Base-by-base conservation (phyloP, 2,797 vertebrate species). In the Erethizon dorsatum region DNA sequence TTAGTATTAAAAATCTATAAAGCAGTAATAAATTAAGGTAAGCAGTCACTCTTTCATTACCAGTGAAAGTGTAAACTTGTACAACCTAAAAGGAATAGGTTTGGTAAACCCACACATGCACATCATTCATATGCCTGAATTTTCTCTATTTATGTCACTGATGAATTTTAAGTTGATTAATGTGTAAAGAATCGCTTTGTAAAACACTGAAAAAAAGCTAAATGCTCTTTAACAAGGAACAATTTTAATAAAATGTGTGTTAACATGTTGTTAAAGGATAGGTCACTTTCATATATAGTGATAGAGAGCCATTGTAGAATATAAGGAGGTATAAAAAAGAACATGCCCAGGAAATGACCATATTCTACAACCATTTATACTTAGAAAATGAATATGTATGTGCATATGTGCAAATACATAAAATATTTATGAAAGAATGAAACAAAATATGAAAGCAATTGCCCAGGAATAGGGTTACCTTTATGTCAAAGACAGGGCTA, bases 141-240 rank as follows among this genome's bases (percentile, higher is more conserved):
- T 57, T 6, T 77, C 71, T 75, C 9, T 59, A 78, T 89, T 94
- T 96, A 92, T 3, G 57, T 85, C 82, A 50, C 57, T 83, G 57
- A 85, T 73, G 79, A 61, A 91, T 22, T 31, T 83, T n/a, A 11
- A 8, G 61, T 31, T 86, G 37, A 85, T 89, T 85, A 82, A 90
- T 90, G 26, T 28, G 22, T 26, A 75, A 50, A 75, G 9, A 37
- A 95, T 77, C 47, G 56, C n/a, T 86, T 52, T 77, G 41, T 86
- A 90, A 88, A 85, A 92, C 33, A 57, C 8, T 20, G 50, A 75
- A 82, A 82, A 88, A 84, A 82, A 90, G 50, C 26, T 41, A 75
- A 73, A 67, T 86, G 57, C 84, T 59, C 57, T 86, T 88, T 89
- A 45, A 90, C n/a, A 89, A n/a, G 33, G 59, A 80, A 79, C 11